Evolutionary conservation across 1,140 invertebrate genomes (phyloP).

Genomic region (Gerris buenoi): DNA sequence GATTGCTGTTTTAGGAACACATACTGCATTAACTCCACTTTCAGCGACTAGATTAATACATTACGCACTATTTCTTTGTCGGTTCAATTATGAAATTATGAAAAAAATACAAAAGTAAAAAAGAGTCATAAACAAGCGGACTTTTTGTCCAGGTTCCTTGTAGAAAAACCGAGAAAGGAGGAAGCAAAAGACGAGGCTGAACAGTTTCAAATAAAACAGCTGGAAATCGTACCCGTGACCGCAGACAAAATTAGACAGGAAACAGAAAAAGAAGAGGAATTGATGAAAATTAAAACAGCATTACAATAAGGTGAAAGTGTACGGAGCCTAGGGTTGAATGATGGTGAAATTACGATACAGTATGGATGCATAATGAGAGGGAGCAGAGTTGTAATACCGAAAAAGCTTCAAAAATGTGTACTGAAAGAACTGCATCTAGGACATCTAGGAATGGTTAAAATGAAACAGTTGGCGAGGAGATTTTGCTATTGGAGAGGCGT

Average conservation of each 20-base stretch:
- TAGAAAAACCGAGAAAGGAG: neutral
- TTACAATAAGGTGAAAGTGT: neutral
- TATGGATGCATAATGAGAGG: neutral
- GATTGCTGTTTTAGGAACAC: conserved; percentile 29
- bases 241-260: neutral
- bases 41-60: neutral
- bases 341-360: neutral
- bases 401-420: neutral
- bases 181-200: neutral
- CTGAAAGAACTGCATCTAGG: conserved; percentile 18
- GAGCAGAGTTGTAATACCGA: conserved; percentile 12
- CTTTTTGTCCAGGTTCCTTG: conserved; percentile 22
- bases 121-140: conserved; percentile 25
- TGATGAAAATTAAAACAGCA: neutral
- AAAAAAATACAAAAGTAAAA: conserved; percentile 22
- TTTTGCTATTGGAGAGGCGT: conserved; percentile 22
- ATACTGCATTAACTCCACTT: neutral
- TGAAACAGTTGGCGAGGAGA: conserved; percentile 22
- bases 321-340: neutral
- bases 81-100: conserved; percentile 28
- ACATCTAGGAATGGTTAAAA: conserved; percentile 22
- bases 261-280: neutral
- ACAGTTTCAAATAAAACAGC: neutral
- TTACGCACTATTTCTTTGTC: conserved; percentile 22
- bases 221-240: neutral